A percentile compares a stretch with the other conserved stretches of the same genome.
These are phyloP conservation scores for Colletes latitarsis DNA, from an alignment of 1,140 invertebrate genomes.

Conservation along the genomic window DNA sequence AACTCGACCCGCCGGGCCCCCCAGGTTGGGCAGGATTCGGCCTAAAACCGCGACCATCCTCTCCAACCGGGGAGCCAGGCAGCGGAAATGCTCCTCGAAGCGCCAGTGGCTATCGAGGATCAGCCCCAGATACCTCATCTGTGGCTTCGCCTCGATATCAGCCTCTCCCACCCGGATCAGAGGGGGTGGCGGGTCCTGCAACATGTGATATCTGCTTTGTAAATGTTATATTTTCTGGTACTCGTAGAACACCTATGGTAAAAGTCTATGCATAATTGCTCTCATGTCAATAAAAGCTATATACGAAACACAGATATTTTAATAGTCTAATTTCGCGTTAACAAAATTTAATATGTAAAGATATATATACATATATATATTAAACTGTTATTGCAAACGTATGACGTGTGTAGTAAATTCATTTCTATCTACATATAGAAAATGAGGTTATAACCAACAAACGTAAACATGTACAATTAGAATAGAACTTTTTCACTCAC, in stretches of 20 bases:
- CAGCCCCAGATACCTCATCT: too few relatives aligned
- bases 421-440: neutral
- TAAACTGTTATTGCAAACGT: conserved; percentile 26
- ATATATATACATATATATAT: conserved; percentile 7
- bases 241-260: neutral
- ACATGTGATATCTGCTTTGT: conserved; percentile 9
- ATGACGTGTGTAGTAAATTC: neutral
- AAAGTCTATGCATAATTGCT: neutral
- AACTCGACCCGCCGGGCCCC: too few relatives aligned
- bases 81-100: too few relatives aligned
- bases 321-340: conserved; percentile 29
- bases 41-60: too few relatives aligned
- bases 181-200: too few relatives aligned
- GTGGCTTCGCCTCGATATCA: too few relatives aligned
- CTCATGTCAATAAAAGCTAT: conserved; percentile 17
- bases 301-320: conserved; percentile 34
- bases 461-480: neutral
- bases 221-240: conserved; percentile 25
- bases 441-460: conserved; percentile 33
- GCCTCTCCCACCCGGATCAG: too few relatives aligned
- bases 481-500: conserved; percentile 18
- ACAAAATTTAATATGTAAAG: conserved; percentile 27
- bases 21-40: too few relatives aligned
- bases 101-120: too few relatives aligned
- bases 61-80: too few relatives aligned